Percentiles rank a stretch among this genome's conserved stretches.
phyloP scores from a whole-genome alignment of 2,113 vertebrate genomes.

The Crotalus horridus region DNA sequence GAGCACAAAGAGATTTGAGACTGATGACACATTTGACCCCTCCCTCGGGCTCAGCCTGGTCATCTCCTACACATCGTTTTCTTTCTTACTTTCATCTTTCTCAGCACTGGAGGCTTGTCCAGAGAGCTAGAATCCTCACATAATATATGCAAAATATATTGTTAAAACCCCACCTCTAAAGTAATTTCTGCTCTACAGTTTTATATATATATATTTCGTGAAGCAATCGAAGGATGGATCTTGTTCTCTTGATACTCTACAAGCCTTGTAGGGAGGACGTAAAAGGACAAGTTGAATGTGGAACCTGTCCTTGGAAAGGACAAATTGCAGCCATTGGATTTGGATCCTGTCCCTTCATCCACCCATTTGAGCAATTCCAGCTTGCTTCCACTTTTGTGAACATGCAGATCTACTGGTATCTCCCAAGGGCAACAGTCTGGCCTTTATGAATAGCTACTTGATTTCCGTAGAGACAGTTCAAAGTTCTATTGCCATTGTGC shows the following conservation, averaged over 20 bases:
- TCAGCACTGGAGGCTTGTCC: not conserved
- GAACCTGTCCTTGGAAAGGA: not conserved
- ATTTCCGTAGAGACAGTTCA: not conserved
- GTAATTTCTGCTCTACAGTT: not conserved
- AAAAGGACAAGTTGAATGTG: too few relatives aligned
- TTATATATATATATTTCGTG: not conserved
- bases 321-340: not conserved
- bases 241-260: not conserved
- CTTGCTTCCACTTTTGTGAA: not conserved
- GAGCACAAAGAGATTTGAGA: not conserved
- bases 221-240: not conserved
- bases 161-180: not conserved
- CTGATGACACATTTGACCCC: not conserved
- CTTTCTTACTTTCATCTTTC: not conserved
- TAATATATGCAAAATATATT: not conserved
- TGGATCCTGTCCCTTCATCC: too few relatives aligned
- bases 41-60: not conserved
- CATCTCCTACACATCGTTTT: not conserved
- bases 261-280: not conserved
- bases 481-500: not conserved
- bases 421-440: not conserved
- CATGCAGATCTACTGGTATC: not conserved
- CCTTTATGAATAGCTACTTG: not conserved
- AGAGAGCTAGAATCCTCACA: not conserved
- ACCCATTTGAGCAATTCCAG: not conserved